Evolutionary conservation across 2,797 vertebrate species (phyloP), one percentile per base, ranked within the genome.

Genomic region (Mormyrus hasselquistii): DNA sequence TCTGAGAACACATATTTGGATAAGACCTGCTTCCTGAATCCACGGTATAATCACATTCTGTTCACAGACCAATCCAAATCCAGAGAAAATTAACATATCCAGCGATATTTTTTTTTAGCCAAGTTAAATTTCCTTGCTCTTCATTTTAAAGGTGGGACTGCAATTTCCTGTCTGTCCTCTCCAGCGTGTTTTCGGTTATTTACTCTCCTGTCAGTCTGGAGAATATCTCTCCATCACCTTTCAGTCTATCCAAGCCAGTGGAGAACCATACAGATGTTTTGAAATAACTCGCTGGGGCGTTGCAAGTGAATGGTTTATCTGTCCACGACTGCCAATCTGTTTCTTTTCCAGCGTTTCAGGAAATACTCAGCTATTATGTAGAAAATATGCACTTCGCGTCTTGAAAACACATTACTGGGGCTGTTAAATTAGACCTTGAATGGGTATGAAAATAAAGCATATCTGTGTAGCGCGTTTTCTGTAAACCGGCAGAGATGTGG

Each of bases 101-200:
- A 34, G 65, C 0, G 0, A 22, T 59, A 3, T 29, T 73, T 38
- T n/a, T 79, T 44, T 79, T 44, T 29, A 29, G 73, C 73, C 73
- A 79, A 79, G 73, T 79, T 79, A 79, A 79, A 79, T 79, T 44
- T 79, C 73, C 38, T 79, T 79, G 73, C 34, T 79, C 5, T 41
- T 79, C 34, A 44, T 79, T 79, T 79, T 79, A 79, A 79, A 44
- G 14, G 34, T 79, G 38, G 0, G 14, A 19, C 14, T 79, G 73
- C 7, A 79, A 53, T 85, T 85, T 85, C 83, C 83, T 85, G 47
- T 25, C 47, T 85, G 49, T 53, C 47, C 9, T 50, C 83, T 53
- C n/a, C 47, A 85, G 22, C 2, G 49, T 85, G 3, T 25, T 53
- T 79, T 79, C 9, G 47, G 47, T 34, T 85, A 50, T 52, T 85